Base-by-base conservation (phyloP, 1,140 invertebrate species). In the Zaprionus capensis region DNA sequence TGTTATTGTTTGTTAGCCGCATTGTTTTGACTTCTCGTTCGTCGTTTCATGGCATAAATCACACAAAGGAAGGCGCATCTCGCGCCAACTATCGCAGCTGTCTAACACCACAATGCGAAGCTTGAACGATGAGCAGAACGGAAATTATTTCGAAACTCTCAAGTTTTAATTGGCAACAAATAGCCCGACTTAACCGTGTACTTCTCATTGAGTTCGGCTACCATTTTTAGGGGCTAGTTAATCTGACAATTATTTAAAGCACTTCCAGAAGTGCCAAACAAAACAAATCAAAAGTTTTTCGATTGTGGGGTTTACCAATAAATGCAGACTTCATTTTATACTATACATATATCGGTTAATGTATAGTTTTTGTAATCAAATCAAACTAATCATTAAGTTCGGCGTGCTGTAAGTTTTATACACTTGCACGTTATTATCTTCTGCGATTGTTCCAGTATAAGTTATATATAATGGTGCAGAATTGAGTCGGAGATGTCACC, bases 11-110 rank as follows among this genome's bases (percentile, higher is more conserved):
- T 51, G 20, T n/a, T 20, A 1, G 46, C 17, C 46, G 46, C 46
- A 24, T 51, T 51, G 46, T 51, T 51, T 22, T 51, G 9, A 51
- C 46, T 51, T 51, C 46, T 51, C 46, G 17, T 51, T 22, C 20
- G 20, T 24, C 46, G 46, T 24, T 20, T 24, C 20, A 24, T 14
- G 46, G 9, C 46, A 51, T 51, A 51, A 51, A 51, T 51, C 46
- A 51, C 4, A 51, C 20, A 51, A 51, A 46, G 17, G 46, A 20
- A 51, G 12, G 20, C 46, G 46, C 46, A 51, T 24, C 46, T 9
- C 46, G 46, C 46, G 46, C 20, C 20, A 20, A 22, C 46, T 51
- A 15, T 15, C 5, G 14, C 38, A 4, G 4, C 34, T 36, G 11
- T 12, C 34, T 12, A 11, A 15, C 5, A 9, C 6, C 41, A 46